Evolutionary conservation across 92 coral and sea anemone species (phyloP).

Genomic region (Anthopleura xanthogrammica): DNA sequence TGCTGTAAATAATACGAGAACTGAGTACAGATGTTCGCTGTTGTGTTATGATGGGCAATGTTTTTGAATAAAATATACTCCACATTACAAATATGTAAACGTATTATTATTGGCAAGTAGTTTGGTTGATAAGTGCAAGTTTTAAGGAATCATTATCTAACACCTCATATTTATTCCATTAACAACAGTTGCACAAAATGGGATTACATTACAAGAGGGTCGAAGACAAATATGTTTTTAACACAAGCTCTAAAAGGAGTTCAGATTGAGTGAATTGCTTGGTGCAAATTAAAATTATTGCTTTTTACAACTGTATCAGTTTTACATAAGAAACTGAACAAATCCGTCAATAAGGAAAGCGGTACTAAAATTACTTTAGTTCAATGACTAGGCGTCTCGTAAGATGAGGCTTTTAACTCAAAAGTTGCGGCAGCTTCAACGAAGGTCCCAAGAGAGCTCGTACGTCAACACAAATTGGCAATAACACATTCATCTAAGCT

Average conservation of each 20-base stretch:
- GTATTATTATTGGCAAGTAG: background rate
- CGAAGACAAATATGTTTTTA: background rate
- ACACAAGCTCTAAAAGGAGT: background rate
- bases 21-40: background rate
- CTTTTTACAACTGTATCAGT: too few species aligned
- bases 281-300: background rate
- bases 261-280: background rate
- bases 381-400: background rate
- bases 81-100: background rate
- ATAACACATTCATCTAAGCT: constrained; percentile 1
- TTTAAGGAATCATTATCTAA: background rate
- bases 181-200: background rate
- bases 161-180: background rate
- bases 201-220: constrained; percentile 11
- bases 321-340: too few species aligned
- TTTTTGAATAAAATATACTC: constrained; percentile 2
- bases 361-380: background rate
- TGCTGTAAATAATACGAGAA: background rate
- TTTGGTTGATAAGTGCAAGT: background rate
- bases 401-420: background rate
- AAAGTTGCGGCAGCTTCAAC: background rate
- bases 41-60: background rate
- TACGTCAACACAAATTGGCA: constrained; percentile 5
- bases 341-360: too few species aligned
- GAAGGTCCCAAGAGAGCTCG: background rate